Conservation (phyloP, 2,888 invertebrate species). For the Priocnemis perturbator region DNA sequence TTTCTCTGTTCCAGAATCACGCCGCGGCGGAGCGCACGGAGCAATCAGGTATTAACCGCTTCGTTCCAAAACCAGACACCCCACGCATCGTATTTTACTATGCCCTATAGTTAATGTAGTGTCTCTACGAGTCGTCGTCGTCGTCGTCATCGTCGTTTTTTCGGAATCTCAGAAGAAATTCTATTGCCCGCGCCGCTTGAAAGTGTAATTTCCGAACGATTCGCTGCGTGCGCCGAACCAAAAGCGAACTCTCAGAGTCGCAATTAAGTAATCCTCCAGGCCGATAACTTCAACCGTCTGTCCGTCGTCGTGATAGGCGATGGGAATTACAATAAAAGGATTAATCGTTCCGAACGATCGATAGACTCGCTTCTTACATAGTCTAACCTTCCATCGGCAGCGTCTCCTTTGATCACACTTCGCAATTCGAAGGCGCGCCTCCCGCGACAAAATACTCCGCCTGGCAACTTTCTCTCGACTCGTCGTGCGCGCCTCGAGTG, state of each 20-base stretch:
- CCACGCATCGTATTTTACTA: constrained; percentile 71
- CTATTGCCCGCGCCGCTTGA: constrained; percentile 22
- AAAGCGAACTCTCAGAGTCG: constrained; percentile 35
- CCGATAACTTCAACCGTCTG: no score
- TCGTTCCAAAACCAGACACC: constrained; percentile 64
- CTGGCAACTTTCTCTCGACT: no score
- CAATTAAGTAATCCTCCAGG: no score
- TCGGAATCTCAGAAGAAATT: constrained; percentile 37
- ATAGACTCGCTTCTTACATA: no score
- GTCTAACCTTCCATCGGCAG: no score
- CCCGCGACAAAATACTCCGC: no score
- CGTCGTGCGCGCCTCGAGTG: no score
- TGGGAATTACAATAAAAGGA: no score
- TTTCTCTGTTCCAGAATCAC: constrained; percentile 37
- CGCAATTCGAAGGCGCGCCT: no score
- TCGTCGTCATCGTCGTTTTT: constrained; percentile 42
- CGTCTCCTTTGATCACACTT: no score
- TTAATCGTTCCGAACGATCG: no score
- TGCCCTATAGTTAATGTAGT: constrained; percentile 65
- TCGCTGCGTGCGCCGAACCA: constrained; percentile 16
- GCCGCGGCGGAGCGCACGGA: constrained; percentile 28
- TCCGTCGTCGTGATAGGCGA: no score
- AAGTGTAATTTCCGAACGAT: constrained; percentile 14
- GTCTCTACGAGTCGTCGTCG: constrained; percentile 42
- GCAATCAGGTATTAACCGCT: constrained; percentile 69